Base-by-base conservation (phyloP, 2,113 vertebrate species). In the Fulmarus glacialis region DNA sequence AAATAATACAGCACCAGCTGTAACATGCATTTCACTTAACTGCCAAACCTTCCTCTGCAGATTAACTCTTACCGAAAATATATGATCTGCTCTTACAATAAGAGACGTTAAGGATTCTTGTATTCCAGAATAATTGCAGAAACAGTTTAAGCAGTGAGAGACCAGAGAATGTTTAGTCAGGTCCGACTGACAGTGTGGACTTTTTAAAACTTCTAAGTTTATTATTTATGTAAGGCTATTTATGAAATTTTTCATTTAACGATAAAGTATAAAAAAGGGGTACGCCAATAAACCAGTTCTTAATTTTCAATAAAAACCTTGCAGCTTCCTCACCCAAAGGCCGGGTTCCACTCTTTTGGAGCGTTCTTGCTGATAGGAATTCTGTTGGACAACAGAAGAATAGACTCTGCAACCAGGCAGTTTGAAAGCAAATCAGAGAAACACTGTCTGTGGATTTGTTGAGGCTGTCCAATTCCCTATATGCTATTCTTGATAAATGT, bases 211-310 rank as follows among this genome's bases (percentile, higher is more conserved):
- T 85, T 89, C 67, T 17, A 81, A 90, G 58, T 55, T 89, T 58
- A 74, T 80, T 97, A 96, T 97, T 97, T 97, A 96, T 95, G 53
- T 73, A 93, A 91, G 82, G 56, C 45, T 97, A 97, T 97, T 96
- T 96, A 96, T 96, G 52, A 91, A 86, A 83, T 16, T 81, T 95
- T 92, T 87, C 91, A 50, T 78, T 82, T 86, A 95, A 68, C 23
- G 15, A 21, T 85, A 82, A 85, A 78, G 23, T 62, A 60, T 87
- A 80, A 58, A 48, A 87, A 88, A 18, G 18, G 15, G 29, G 26
- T 95, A 42, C 4, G 34, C 36, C 32, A 40, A 23, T 27, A 88
- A 81, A 93, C 22, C 47, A 63, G 36, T 89, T 77, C 43, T 81
- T 91, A 67, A 43, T 40, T 95, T 92, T 82, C 4, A 2, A 47